Percentiles rank a stretch among this genome's conserved stretches.
phyloP scores from a whole-genome alignment of 37 sponge, comb jelly and placozoan species.

The Beroe forskalii region DNA sequence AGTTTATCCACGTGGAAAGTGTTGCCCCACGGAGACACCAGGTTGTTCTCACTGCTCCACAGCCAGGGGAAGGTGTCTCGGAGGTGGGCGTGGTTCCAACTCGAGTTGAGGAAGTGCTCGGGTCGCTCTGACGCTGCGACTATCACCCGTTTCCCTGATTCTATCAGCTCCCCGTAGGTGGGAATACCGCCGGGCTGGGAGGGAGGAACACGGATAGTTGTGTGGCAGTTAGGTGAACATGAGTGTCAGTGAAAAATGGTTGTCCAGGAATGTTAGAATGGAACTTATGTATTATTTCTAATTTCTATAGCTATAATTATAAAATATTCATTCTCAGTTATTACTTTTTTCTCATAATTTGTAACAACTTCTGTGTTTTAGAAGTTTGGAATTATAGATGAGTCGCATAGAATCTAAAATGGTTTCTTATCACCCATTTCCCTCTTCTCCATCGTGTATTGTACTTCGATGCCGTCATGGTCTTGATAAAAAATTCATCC shows the following conservation, averaged over 20 bases:
- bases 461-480: too few species aligned
- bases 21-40: constrained; percentile 50
- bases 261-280: neutral
- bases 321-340: too few species aligned
- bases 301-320: neutral
- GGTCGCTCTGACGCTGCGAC: constrained; percentile 27
- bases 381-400: too few species aligned
- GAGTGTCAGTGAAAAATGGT: neutral
- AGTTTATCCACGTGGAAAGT: constrained; percentile 1
- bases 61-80: neutral
- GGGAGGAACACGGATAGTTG: too few species aligned
- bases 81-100: neutral
- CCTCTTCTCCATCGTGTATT: too few species aligned
- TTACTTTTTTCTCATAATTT: too few species aligned
- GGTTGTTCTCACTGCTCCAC: constrained; percentile 45
- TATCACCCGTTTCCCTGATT: constrained; percentile 49
- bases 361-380: too few species aligned
- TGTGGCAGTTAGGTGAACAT: too few species aligned
- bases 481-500: too few species aligned
- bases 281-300: neutral
- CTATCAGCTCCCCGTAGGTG: constrained; percentile 18
- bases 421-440: too few species aligned
- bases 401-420: too few species aligned
- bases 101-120: neutral
- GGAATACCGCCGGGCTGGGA: too few species aligned